A percentile compares a stretch with the other conserved stretches of the same genome.
Evolutionary conservation across 2,797 vertebrate genomes (phyloP).

Genomic region (Paedocypris micromegethes): DNA sequence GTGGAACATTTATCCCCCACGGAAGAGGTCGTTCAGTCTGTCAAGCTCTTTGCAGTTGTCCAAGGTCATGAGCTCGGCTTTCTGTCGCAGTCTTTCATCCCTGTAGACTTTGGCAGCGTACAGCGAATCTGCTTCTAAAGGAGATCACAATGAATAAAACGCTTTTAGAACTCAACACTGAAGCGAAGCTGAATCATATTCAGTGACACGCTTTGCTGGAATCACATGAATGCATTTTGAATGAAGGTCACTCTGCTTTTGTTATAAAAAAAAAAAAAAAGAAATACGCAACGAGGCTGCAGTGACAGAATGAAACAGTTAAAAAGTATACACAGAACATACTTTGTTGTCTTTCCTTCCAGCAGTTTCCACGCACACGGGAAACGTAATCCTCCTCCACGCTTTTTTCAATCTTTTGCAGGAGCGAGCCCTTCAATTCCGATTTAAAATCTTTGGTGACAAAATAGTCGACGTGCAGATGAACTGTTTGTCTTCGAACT

Average conservation of each 20-base stretch:
- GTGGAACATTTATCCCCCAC: conserved; percentile 77
- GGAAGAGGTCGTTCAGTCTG: conserved; percentile 87
- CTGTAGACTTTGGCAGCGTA: conserved; percentile 94
- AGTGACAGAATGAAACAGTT: background rate
- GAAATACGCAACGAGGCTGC: background rate
- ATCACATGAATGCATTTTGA: no score
- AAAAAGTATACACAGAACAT: conserved; percentile 54
- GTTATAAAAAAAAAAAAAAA: no score
- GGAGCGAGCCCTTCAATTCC: conserved; percentile 83
- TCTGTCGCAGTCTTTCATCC: conserved; percentile 86
- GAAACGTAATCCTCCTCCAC: conserved; percentile 97
- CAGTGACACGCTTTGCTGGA: background rate
- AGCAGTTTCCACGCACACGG: conserved; percentile 94
- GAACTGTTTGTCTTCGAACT: conserved; percentile 88
- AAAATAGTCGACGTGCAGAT: conserved; percentile 84
- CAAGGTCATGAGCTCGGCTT: conserved; percentile 92
- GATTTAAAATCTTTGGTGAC: conserved; percentile 92
- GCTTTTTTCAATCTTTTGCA: conserved; percentile 92
- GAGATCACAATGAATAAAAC: conserved; percentile 6
- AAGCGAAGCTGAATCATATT: background rate
- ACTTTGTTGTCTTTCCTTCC: conserved; percentile 98
- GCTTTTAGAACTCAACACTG: background rate
- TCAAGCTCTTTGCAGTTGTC: conserved; percentile 95
- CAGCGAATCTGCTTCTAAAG: conserved; percentile 86
- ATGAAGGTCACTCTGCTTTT: no score